phyloP scores from a whole-genome alignment of 2,888 invertebrate species.

The Metallyticus violacea region DNA sequence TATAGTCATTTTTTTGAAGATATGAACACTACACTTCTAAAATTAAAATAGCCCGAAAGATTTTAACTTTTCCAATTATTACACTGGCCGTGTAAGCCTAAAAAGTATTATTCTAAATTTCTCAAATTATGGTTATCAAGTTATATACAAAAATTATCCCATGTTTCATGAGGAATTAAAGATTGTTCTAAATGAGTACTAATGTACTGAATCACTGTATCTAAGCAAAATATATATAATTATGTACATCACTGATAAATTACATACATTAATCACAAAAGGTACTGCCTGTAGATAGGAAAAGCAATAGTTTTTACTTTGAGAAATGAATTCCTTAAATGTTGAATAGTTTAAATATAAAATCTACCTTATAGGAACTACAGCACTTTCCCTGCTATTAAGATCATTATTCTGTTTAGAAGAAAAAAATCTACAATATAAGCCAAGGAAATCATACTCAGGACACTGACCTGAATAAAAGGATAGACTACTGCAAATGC shows the following conservation, averaged over 20 bases:
- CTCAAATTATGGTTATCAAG: neutral
- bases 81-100: no score
- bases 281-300: neutral
- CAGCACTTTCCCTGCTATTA: neutral
- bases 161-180: no score
- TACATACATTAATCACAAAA: no score
- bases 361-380: neutral
- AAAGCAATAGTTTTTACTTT: neutral
- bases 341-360: neutral
- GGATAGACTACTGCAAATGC: neutral
- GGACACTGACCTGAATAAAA: neutral
- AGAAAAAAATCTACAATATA: neutral
- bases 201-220: neutral
- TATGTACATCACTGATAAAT: no score
- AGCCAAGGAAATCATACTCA: neutral
- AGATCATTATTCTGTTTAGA: neutral
- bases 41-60: no score
- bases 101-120: no score
- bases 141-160: neutral
- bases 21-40: no score
- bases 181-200: no score
- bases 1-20: no score
- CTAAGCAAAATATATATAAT: no score
- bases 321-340: neutral
- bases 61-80: no score